These are phyloP conservation scores for Drosophila macrospina DNA, from an alignment of 2,888 invertebrate genomes.

Conservation along the genomic window DNA sequence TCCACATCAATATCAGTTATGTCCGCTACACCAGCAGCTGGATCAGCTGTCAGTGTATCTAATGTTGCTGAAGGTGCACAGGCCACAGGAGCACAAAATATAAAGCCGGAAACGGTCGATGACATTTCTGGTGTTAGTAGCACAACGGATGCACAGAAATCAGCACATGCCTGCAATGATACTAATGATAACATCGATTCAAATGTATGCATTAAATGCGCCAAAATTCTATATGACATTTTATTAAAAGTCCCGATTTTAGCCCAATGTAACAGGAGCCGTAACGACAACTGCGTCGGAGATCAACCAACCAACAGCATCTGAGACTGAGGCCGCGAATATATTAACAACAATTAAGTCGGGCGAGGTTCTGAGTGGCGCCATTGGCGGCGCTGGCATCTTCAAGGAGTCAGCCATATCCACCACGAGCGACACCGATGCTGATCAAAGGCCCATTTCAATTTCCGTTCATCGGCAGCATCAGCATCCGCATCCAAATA, in stretches of 20 bases:
- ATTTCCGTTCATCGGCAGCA: conserved; percentile 22
- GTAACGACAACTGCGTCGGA: conserved; percentile 31
- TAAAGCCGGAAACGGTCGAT: conserved; percentile 21
- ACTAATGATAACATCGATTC: conserved; percentile 20
- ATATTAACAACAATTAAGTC: conserved; percentile 84
- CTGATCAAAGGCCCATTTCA: conserved; percentile 2
- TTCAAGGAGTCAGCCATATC: conserved; percentile 45
- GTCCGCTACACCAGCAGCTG: background rate
- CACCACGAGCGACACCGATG: conserved; percentile 30
- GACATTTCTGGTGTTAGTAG: conserved; percentile 70
- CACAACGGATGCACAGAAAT: conserved; percentile 53
- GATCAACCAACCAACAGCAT: conserved; percentile 63
- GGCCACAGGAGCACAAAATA: background rate
- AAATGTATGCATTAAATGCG: conserved; percentile 31
- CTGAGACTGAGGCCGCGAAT: conserved; percentile 84
- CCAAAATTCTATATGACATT: no score
- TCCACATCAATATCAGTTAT: conserved; percentile 15
- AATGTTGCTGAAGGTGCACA: background rate
- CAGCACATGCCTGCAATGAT: background rate
- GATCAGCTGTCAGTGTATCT: background rate
- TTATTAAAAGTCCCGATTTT: no score
- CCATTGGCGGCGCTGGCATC: background rate
- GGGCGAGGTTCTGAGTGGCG: conserved; percentile 58
- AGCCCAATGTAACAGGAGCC: conserved; percentile 11
- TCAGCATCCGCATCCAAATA: conserved; percentile 52